phyloP scores from a whole-genome alignment of 2,797 vertebrate species.

The Pteronotus mesoamericanus region DNA sequence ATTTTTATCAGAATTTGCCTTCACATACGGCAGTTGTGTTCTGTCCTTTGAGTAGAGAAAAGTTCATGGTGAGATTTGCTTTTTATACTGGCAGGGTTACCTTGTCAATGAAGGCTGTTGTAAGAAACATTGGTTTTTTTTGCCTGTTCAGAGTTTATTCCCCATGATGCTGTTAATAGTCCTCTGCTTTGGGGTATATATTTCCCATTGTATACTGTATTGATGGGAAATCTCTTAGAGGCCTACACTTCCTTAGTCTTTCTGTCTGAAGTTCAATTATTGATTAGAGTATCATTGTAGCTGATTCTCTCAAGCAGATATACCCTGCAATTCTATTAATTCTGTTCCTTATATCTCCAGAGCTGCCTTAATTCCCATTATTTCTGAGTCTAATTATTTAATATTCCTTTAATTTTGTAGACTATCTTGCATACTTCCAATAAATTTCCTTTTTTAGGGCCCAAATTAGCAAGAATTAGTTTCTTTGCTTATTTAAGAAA shows the following conservation, averaged over 20 bases:
- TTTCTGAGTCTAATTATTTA: neutral
- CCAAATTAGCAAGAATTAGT: neutral
- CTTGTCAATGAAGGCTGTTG: neutral
- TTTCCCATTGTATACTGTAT: neutral
- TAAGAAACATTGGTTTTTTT: neutral
- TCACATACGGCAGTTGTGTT: neutral
- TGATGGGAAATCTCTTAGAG: neutral
- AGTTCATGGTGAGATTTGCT: neutral
- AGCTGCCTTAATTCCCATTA: neutral
- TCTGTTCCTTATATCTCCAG: neutral
- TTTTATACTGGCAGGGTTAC: neutral
- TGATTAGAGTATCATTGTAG: neutral
- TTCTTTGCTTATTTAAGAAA: neutral
- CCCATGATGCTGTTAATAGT: neutral
- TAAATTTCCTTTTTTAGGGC: neutral
- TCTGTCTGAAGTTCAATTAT: neutral
- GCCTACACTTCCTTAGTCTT: neutral
- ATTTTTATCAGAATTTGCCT: neutral
- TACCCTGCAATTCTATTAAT: neutral
- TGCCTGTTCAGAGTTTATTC: neutral
- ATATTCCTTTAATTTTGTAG: constrained; percentile 14
- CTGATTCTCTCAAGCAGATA: neutral
- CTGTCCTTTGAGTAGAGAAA: neutral
- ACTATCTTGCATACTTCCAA: neutral
- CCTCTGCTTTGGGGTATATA: neutral